Evolutionary conservation across 2,888 invertebrate genomes (phyloP), one percentile per base, ranked within the genome.

Genomic region (Spicauda simplicius): DNA sequence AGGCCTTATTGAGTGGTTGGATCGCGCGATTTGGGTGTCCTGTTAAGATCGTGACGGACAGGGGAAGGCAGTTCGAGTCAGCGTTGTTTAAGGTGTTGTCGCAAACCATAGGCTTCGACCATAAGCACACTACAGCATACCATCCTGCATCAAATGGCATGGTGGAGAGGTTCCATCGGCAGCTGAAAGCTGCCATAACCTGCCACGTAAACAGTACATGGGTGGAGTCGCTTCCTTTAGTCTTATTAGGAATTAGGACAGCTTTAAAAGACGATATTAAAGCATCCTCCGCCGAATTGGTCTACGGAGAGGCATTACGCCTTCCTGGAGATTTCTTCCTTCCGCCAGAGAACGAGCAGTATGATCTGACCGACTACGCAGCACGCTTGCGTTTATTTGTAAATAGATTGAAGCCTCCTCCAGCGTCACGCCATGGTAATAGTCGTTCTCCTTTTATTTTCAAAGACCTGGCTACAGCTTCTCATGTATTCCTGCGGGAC

Each of bases 11-110:
- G 33, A 33, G 33, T 19, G 20, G 66, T 19, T 52, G 71, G 64
- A 55, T 71, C 14, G n/a, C 59, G 11, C 59, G 59, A 0, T 59
- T 59, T 30, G 59, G 59, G 3, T 59, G 59, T 25, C 59, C 59
- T 0, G 11, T 16, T 0, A 16, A n/a, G 4, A 59, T 59, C 4
- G 2, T 59, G 4, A 59, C 59, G 7, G 59, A 59, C 50, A 25
- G 48, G 7, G 59, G 59, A 48, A 14, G 25, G 1, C 59, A 59
- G 6, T 50, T 50, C 11, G 59, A 59, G 50, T 59, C 48, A 10
- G 25, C 48, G 10, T 7, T 59, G n/a, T 59, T 59, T 12, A 25
- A 59, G 14, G 16, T 25, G 0, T 16, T 59, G 0, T 7, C 59
- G 0, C 7, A 59, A 12, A 30, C 30, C 0, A 50, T 48, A 3